Evolutionary conservation across 2,888 invertebrate genomes (phyloP).

Genomic region (Drosophila leonis): DNA sequence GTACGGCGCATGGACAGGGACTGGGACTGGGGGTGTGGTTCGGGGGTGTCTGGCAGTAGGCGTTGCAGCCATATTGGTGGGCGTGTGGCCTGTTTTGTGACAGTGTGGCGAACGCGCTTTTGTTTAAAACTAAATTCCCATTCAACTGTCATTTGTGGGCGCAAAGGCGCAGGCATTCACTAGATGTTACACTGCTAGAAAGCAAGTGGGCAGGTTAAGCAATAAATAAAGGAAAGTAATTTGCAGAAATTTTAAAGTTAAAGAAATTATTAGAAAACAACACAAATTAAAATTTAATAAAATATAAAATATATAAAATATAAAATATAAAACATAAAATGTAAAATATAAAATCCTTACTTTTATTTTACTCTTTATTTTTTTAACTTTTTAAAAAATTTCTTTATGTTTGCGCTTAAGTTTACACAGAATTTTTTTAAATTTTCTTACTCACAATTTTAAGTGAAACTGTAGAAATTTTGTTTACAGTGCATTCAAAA

Average conservation of each 20-base stretch:
- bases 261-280: not conserved
- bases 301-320: too few relatives aligned
- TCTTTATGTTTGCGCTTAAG: too few relatives aligned
- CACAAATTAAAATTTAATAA: not conserved
- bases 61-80: constrained; percentile 13
- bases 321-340: too few relatives aligned
- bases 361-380: too few relatives aligned
- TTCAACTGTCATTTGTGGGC: constrained; percentile 77
- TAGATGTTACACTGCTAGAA: constrained; percentile 21
- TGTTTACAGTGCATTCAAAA: constrained; percentile 7
- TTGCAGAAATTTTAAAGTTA: not conserved
- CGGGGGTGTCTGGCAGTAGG: not conserved
- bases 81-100: constrained; percentile 28
- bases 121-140: constrained; percentile 71
- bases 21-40: not conserved
- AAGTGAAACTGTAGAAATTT: too few relatives aligned
- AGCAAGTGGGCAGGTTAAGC: not conserved
- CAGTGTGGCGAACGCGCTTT: constrained; percentile 42
- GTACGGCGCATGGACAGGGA: too few relatives aligned
- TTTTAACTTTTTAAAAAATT: too few relatives aligned
- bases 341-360: not conserved
- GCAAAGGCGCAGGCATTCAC: constrained; percentile 54
- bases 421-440: not conserved
- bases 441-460: not conserved
- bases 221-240: not conserved